A percentile compares a stretch with the other conserved stretches of the same genome.
Evolutionary conservation across 2,797 vertebrate genomes (phyloP).

Genomic region (Pseudochaenichthys georgianus): DNA sequence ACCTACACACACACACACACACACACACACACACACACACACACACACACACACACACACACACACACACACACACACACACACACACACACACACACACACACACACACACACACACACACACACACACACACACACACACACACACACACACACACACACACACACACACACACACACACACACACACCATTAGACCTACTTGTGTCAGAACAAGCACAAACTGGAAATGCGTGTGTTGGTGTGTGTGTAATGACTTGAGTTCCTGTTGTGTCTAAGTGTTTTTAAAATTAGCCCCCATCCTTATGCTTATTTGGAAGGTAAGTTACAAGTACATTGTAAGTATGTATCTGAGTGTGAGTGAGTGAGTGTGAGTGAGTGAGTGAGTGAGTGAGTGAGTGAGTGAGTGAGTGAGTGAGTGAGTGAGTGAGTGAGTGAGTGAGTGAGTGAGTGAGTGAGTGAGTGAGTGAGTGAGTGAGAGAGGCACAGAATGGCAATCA

Average conservation of each 20-base stretch:
- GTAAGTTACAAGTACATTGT: conserved; percentile 9
- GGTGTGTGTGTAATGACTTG: conserved; percentile 1
- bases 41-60: too few relatives aligned
- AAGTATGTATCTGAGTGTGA: too few relatives aligned
- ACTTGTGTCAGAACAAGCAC: too few relatives aligned
- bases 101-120: conserved; percentile 89
- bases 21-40: conserved; percentile 22
- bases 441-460: conserved; percentile 16
- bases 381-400: too few relatives aligned
- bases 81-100: conserved; percentile 79
- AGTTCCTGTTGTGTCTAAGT: conserved; percentile 24
- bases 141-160: too few relatives aligned
- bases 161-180: too few relatives aligned
- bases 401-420: not conserved
- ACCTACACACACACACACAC: conserved; percentile 83
- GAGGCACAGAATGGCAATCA: conserved; percentile 15
- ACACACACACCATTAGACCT: conserved; percentile 8
- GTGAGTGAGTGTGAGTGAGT: too few relatives aligned
- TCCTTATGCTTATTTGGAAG: conserved; percentile 32
- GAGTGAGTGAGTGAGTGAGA: conserved; percentile 1
- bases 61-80: conserved; percentile 47
- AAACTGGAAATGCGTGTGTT: not conserved
- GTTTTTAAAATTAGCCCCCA: conserved; percentile 31
- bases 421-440: conserved; percentile 1
- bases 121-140: too few relatives aligned